Evolutionary conservation across 2,888 invertebrate genomes (phyloP), one percentile per base, ranked within the genome.

Genomic region (Drosophila melanosoma): DNA sequence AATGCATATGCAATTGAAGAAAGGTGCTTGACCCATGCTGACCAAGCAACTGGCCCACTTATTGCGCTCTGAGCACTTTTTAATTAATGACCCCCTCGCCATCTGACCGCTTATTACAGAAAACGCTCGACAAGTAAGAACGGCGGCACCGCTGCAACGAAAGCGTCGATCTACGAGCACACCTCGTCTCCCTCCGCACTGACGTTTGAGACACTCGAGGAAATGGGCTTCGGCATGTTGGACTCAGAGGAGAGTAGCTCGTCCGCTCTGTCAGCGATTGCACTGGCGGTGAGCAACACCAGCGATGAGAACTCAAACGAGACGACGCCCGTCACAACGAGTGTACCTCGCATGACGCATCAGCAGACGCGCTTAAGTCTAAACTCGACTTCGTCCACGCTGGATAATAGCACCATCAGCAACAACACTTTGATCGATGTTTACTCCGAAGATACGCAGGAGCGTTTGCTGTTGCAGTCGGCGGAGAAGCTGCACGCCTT

Each of bases 171-270:
- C n/a, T 76, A 76, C 83, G 87, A 89, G 36, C 76, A 84, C 72
- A 68, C 86, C n/a, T 89, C 89, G 15, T 88, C 87, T 7, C 87
- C 87, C 10, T 86, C 87, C 2, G 78, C 71, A 52, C 78, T 88
- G 1, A 84, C 89, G 5, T 81, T 52, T 65, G 89, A 88, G 59
- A 71, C 79, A 51, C 86, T 92, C 35, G 91, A 94, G 78, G 95
- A 95, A 81, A 94, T 95, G 94, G 95, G 95, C 52, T 94, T 95
- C 26, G 94, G 94, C 29, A 94, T 95, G 93, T 90, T 95, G 57
- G 94, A 94, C 60, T 94, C 94, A 15, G 94, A 94, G 73, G 94
- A 94, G 69, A 91, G 92, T 58, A 92, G 92, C 15, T 93, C 93
- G 0, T 93, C 92, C 1, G 83, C 80, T 8, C 76, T 88, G 20